Evolutionary conservation across 2,797 vertebrate genomes (phyloP), one percentile per base, ranked within the genome.

Genomic region (Menidia menidia): DNA sequence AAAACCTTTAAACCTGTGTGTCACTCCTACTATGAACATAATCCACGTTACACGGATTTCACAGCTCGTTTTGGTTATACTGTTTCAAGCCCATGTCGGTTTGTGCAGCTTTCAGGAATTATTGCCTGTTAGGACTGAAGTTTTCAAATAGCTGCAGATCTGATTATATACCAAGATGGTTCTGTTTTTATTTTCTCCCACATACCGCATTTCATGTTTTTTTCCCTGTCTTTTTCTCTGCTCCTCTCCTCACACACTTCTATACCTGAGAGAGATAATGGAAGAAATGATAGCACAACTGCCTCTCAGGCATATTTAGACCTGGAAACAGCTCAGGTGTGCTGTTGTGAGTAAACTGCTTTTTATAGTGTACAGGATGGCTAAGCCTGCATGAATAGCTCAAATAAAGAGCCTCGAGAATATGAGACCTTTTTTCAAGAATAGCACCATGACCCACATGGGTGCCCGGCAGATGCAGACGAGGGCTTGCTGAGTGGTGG

Each of bases 371-470:
- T 80, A 73, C 75, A 81, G 75, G 84, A 87, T 86, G 81, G 67
- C 57, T 66, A 80, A 63, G 77, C 71, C 54, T 65, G 79, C 60
- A 83, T 66, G 68, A 85, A 87, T 80, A 73, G 77, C 86, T 78
- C 58, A 89, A 91, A 86, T 89, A 85, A 89, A 92, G 64, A 71
- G 66, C 82, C 73, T 88, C 51, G 69, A 85, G 85, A 89, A 90
- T 87, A 85, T 89, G 86, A 91, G 80, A 85, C 83, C 83, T 87
- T 85, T 83, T 85, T 83, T 76, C 25, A 90, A 88, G 88, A 92
- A 91, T 87, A 92, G 87, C 81, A 77, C 63, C 47, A 51, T 80
- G 86, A 87, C 77, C 77, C 86, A 82, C 79, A 81, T 81, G 82
- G 77, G 71, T 68, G 65, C 71, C 67, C 75, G 52, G 64, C 71